Conservation (phyloP, 2,797 vertebrate species). For the Menidia menidia region DNA sequence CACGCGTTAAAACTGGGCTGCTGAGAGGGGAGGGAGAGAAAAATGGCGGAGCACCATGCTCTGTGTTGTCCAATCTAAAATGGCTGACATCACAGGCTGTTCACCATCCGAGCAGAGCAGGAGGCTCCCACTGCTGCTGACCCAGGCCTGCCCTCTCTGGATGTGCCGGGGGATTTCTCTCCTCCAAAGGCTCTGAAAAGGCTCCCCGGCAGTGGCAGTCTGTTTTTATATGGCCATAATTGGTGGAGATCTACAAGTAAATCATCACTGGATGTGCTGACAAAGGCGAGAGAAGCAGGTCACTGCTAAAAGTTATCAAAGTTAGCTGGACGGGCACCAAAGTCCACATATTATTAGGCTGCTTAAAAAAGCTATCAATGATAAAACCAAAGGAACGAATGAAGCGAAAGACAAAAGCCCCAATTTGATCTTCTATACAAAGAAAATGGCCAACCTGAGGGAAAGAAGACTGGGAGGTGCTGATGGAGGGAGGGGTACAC, state of each 20-base stretch:
- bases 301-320: conserved; percentile 15
- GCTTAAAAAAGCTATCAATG: conserved; percentile 4
- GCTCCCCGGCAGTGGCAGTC: conserved; percentile 7
- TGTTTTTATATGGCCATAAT: conserved; percentile 20
- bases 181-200: conserved; percentile 30
- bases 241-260: conserved; percentile 46
- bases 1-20: conserved; percentile 78
- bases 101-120: conserved; percentile 79
- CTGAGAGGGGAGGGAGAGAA: conserved; percentile 69
- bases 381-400: conserved; percentile 1
- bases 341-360: neutral
- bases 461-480: conserved; percentile 13
- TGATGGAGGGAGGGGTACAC: neutral
- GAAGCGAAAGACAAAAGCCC: neutral
- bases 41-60: conserved; percentile 84
- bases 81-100: conserved; percentile 87
- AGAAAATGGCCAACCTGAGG: conserved; percentile 25
- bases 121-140: conserved; percentile 72
- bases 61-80: conserved; percentile 86
- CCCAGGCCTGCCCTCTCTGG: conserved; percentile 59
- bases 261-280: conserved; percentile 32
- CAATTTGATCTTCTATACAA: neutral
- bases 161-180: conserved; percentile 42
- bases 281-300: conserved; percentile 1
- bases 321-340: conserved; percentile 7